Evolutionary conservation across 2,113 vertebrate species (phyloP).

Genomic region (Catagonus wagneri): DNA sequence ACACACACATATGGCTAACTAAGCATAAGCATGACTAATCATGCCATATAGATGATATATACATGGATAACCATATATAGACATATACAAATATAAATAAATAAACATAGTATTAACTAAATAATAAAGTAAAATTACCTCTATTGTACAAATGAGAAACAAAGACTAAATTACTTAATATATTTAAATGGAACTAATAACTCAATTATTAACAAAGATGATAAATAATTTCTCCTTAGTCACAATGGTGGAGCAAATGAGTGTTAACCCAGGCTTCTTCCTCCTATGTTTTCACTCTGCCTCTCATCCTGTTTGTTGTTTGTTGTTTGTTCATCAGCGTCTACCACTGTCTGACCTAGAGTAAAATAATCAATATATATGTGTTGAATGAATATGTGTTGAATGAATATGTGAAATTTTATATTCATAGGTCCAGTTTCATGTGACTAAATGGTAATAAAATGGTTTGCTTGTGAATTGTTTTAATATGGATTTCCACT

Average conservation of each 20-base stretch:
- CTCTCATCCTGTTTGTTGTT: neutral
- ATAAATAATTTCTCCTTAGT: neutral
- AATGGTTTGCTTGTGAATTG: slow-evolving; percentile 17
- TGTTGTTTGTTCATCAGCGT: neutral
- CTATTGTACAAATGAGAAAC: neutral
- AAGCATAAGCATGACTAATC: neutral
- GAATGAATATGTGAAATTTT: slow-evolving; percentile 43
- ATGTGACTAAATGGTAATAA: neutral
- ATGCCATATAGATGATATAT: neutral
- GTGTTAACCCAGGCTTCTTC: neutral
- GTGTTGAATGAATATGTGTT: neutral
- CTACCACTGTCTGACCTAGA: neutral
- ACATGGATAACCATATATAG: neutral
- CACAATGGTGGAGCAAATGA: neutral
- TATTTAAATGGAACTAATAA: neutral
- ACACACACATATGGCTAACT: neutral
- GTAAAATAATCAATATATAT: neutral
- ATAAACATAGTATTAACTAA: neutral
- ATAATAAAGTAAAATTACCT: neutral
- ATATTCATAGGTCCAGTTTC: neutral
- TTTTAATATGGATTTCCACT: neutral
- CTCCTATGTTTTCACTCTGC: neutral
- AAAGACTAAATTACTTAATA: neutral
- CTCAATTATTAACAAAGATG: neutral
- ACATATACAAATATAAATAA: neutral